Percentiles rank a stretch among this genome's conserved stretches.
Conservation (phyloP, 1,140 invertebrate genomes). For the Rhopalosiphum maidis region DNA sequence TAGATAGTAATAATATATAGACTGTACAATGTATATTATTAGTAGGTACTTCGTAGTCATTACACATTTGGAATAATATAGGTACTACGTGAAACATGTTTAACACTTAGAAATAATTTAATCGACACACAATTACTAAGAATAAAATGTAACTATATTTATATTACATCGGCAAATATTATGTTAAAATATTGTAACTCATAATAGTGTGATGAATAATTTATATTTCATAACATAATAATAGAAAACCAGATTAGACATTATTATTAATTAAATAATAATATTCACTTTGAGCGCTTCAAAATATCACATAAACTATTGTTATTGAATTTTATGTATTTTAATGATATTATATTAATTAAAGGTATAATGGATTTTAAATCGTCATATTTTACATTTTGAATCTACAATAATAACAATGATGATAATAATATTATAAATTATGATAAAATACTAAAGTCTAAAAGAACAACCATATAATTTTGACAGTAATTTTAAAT, state of each 20-base stretch:
- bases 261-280: neutral
- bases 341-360: neutral
- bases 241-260: neutral
- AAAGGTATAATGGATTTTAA: constrained; percentile 8
- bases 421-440: neutral
- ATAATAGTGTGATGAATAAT: neutral
- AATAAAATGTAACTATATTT: neutral
- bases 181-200: neutral
- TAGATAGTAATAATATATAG: neutral
- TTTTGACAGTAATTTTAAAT: neutral
- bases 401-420: neutral
- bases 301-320: neutral
- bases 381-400: neutral
- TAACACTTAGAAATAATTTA: neutral
- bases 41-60: neutral
- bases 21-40: neutral
- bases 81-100: neutral
- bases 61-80: neutral
- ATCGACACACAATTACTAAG: neutral
- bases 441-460: neutral
- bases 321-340: neutral
- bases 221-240: constrained; percentile 7
- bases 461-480: neutral
- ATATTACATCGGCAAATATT: neutral
- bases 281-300: neutral